These are phyloP conservation scores for Redunca redunca DNA, from an alignment of 2,113 vertebrate genomes.

Conservation along the genomic window DNA sequence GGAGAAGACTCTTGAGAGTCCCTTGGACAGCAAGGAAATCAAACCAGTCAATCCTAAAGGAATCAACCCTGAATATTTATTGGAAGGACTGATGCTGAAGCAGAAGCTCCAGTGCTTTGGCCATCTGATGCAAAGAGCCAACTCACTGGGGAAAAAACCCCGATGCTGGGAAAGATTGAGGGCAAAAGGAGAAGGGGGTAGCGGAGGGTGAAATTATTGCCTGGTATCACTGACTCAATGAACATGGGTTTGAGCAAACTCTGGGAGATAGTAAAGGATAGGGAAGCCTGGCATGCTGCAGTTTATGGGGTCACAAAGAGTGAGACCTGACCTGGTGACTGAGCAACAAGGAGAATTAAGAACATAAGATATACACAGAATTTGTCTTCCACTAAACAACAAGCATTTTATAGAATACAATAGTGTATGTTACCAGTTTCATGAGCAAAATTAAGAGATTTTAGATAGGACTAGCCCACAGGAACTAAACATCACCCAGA, in stretches of 20 bases:
- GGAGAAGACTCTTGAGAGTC: not conserved
- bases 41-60: not conserved
- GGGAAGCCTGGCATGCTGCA: not conserved
- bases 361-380: not conserved
- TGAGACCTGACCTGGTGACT: not conserved
- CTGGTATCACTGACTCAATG: not conserved
- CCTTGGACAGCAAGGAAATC: not conserved
- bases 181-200: not conserved
- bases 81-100: not conserved
- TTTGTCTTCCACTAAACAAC: not conserved
- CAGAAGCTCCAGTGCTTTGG: not conserved
- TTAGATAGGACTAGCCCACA: not conserved
- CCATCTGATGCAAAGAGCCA: not conserved
- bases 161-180: not conserved
- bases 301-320: not conserved
- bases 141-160: not conserved
- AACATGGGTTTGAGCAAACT: not conserved
- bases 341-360: not conserved
- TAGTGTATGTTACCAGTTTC: accelerated
- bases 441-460: not conserved
- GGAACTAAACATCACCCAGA: not conserved
- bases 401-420: not conserved
- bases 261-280: not conserved
- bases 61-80: not conserved
- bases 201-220: not conserved